phyloP scores from a whole-genome alignment of 2,113 vertebrate genomes.

The Indicator maculatus region DNA sequence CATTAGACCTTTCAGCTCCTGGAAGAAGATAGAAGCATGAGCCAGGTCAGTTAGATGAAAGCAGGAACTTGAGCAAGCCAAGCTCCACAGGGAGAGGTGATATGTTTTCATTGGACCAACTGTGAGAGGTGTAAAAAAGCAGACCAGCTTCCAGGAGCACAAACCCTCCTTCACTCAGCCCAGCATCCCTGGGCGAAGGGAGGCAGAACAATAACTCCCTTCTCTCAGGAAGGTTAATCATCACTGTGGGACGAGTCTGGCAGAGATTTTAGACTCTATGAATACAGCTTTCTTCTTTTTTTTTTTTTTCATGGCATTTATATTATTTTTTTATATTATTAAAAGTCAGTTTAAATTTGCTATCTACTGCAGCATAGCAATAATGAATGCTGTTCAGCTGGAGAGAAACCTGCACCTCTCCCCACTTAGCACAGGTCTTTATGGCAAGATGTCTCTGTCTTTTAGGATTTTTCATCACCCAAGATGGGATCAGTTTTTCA shows the following conservation, averaged over 20 bases:
- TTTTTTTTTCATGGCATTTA: neutral
- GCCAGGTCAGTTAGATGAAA: neutral
- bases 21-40: neutral
- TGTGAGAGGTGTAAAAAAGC: neutral
- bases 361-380: neutral
- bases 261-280: neutral
- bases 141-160: neutral
- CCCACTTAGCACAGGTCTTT: neutral
- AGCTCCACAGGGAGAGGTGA: neutral
- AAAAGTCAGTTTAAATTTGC: neutral
- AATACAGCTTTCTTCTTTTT: neutral
- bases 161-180: neutral
- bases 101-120: neutral
- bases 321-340: neutral
- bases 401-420: neutral
- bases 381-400: neutral
- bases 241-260: neutral
- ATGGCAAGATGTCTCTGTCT: neutral
- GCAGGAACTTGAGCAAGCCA: neutral
- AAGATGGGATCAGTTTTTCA: neutral
- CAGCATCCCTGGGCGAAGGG: neutral
- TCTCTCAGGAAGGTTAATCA: constrained; percentile 10
- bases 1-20: neutral
- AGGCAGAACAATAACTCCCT: neutral
- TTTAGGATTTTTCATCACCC: neutral